Base-by-base conservation (phyloP, 2,113 vertebrate genomes). In the Nesoenas mayeri region DNA sequence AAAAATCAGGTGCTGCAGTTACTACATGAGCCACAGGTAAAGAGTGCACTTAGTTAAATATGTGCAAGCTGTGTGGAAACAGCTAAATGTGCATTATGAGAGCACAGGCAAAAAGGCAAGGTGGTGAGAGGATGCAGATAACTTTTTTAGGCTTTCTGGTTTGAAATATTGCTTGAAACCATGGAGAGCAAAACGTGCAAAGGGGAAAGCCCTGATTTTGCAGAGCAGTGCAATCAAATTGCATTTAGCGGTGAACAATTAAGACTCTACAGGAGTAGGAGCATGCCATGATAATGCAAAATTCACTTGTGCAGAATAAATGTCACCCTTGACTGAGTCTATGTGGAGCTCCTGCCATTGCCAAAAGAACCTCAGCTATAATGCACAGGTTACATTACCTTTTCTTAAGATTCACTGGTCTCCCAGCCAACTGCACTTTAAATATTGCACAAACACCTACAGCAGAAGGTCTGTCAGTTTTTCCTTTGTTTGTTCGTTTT, bases 81-180 rank as follows among this genome's bases (percentile, higher is more conserved):
- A 38, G 26, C 10, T 31, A 16, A 83, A 62, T 0, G 0, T 7
- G 6, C n/a, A 78, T 66, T 8, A 7, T 4, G 4, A 78, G 47
- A 47, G n/a, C 12, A 13, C 0, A 38, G 16, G 24, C 40, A 66
- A 31, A 83, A 88, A n/a, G 15, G 3, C 21, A 9, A n/a, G 13
- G 12, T 34, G 14, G 6, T 53, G 65, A 42, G n/a, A 73, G 10
- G 26, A 60, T 10, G 15, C 4, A 2, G 16, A 25, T 18, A 31
- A 15, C 6, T 36, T 60, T 60, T 36, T 21, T 38, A 64, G 51
- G 36, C 31, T 74, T 86, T 65, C 34, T 75, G 15, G 6, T 40
- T 70, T 10, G 50, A 75, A 66, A 65, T 15, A 8, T 15, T 34
- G 20, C 32, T 70, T 56, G 40, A 74, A 90, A 54, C 4, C 15